These are phyloP conservation scores for Gorsachius magnificus DNA, from an alignment of 2,797 vertebrate species.

Conservation along the genomic window DNA sequence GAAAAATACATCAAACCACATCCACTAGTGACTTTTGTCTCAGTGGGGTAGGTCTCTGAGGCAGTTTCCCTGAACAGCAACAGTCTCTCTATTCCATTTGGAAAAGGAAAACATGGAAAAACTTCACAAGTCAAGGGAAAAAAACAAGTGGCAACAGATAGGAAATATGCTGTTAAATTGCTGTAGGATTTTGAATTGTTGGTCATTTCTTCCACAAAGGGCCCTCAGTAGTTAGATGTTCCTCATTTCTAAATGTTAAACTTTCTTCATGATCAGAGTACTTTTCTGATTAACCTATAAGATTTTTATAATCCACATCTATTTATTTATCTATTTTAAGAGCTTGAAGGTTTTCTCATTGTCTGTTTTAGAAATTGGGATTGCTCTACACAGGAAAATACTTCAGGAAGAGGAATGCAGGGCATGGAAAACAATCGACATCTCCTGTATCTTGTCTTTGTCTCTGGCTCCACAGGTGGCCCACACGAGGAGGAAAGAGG, in stretches of 20 bases:
- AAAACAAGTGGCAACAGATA: neutral
- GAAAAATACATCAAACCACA: neutral
- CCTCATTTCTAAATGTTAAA: neutral
- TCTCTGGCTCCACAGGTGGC: neutral
- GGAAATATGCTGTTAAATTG: neutral
- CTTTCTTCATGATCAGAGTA: neutral
- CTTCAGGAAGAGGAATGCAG: neutral
- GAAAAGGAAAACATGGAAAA: constrained; percentile 33
- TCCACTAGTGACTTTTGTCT: neutral
- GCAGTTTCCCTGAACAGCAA: neutral
- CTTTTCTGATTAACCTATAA: neutral
- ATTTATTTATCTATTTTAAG: neutral
- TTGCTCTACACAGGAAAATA: neutral
- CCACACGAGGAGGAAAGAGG: neutral
- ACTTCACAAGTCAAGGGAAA: neutral
- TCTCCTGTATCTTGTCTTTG: neutral
- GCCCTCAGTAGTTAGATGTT: neutral
- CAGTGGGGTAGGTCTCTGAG: neutral
- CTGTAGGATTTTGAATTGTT: neutral
- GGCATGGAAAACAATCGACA: neutral
- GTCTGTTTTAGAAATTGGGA: neutral
- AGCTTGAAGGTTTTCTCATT: neutral
- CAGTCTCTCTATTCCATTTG: neutral
- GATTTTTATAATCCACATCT: neutral
- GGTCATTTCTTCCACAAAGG: neutral